phyloP scores from a whole-genome alignment of 2,888 invertebrate species.

The Bruchidius siliquastri region DNA sequence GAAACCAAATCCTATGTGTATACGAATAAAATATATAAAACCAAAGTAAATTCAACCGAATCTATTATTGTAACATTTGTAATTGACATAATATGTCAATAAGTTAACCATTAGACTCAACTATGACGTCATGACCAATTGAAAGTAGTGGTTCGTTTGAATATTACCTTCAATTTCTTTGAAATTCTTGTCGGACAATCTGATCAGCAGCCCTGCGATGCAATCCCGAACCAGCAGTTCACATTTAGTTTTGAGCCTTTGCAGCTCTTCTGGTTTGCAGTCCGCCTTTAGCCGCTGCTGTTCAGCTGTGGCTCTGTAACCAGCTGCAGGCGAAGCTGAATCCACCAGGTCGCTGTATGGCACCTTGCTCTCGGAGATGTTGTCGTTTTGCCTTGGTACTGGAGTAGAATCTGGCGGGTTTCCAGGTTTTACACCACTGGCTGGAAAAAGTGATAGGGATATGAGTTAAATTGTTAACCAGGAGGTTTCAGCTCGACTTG shows the following conservation, averaged over 20 bases:
- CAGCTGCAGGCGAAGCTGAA: slow-evolving; percentile 63
- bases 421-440: background rate
- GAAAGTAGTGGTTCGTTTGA: no score
- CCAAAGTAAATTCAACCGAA: no score
- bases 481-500: no score
- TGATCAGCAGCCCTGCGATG: slow-evolving; percentile 74
- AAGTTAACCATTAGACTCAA: no score
- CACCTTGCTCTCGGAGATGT: background rate
- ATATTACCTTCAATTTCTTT: slow-evolving; percentile 85
- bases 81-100: no score
- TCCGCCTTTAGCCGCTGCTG: slow-evolving; percentile 70
- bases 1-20: no score
- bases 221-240: slow-evolving; percentile 73
- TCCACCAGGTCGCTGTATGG: slow-evolving; percentile 62
- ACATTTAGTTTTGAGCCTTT: slow-evolving; percentile 57
- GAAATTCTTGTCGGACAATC: slow-evolving; percentile 77
- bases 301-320: slow-evolving; percentile 64
- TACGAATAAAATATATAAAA: no score
- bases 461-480: no score
- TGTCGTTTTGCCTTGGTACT: background rate
- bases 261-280: slow-evolving; percentile 74
- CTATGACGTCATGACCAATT: no score
- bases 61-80: no score
- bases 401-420: background rate
- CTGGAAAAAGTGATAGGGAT: background rate